Evolutionary conservation across 2,888 invertebrate species (phyloP), one percentile per base, ranked within the genome.

Genomic region (Aporophyla lueneburgensis): DNA sequence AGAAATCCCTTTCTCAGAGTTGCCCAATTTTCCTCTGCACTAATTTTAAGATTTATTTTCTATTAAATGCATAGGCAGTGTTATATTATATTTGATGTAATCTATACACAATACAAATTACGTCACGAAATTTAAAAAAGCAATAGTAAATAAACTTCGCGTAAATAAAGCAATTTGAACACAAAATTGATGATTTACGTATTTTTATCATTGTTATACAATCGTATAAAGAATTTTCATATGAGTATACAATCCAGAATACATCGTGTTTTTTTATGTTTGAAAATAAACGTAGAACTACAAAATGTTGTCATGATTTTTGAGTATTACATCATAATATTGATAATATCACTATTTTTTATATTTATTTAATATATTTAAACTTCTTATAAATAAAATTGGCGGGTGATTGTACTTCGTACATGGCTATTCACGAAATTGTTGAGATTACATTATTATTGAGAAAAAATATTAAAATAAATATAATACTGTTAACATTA

Each of bases 381-480:
- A 24, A 59, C 19, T 58, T 67, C 81, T 80, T 81, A 87, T 63
- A 83, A 82, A 81, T 75, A 82, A 87, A 84, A 83, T 86, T 88
- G 88, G 89, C 88, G 89, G 88, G 88, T 43, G 49, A 78, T 84
- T 89, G 89, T 84, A 87, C 83, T 82, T 61, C 27, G 76, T 87
- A 85, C 81, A 85, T 84, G 84, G 84, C 86, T 84, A 71, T 72
- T 67, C 40, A 69, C 40, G 53, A 63, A 51, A 73, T 40, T 40
- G 49, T 58, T 12, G 77, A 71, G 27, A 68, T 58, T 70, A 63
- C 16, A 58, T 71, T 76, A 72, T 63, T 40, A 84, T 21, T 59
- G 51, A 54, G n/a, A 68, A 53, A 74, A 76, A 27, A 59, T 53
- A 67, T 68, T 33, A 66, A 84, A 68, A 76, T 76, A 77, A 82